Evolutionary conservation across 1,140 invertebrate species (phyloP), one percentile per base, ranked within the genome.

Genomic region (Diorhabda sublineata): DNA sequence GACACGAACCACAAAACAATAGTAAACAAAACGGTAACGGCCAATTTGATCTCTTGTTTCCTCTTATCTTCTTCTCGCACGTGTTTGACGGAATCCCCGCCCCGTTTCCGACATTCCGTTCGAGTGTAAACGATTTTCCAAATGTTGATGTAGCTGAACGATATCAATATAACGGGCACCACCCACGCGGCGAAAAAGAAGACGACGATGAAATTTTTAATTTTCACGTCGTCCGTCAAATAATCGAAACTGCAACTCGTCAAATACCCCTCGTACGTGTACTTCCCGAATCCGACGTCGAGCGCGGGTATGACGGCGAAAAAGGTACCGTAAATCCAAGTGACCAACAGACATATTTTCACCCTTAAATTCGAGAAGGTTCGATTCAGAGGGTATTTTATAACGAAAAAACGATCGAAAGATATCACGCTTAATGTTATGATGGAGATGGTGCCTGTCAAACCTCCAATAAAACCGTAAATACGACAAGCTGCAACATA

Each of bases 161-260:
- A 80, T 11, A 94, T 93, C 2, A 89, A 81, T 7, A 78, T 73
- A n/a, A 94, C 83, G 0, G 92, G 92, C 2, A 89, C 72, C 2
- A 88, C 81, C 85, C 87, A 92, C 8, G 89, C 90, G 0, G 86
- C 89, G 5, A 87, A 81, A 72, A 90, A 91, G 74, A 90, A 91
- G 5, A 83, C 74, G 5, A 90, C 85, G 69, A 92, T 91, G 72
- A 89, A 90, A 42, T 83, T 83, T 64, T 85, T 84, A 0, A 84
- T 85, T 2, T 78, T 76, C 1, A 76, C 70, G 71, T 86, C 83
- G 45, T 86, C 83, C 4, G 87, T 87, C 3, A 94, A 81, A 74
- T 93, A 94, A 76, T 93, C 91, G 72, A 91, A 94, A 69, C 90
- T 92, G 81, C 92, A 94, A 72, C 89, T 91, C 4, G 91, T 92